These are phyloP conservation scores for Bujurquina vittata DNA, from an alignment of 2,113 vertebrate species.

Conservation along the genomic window DNA sequence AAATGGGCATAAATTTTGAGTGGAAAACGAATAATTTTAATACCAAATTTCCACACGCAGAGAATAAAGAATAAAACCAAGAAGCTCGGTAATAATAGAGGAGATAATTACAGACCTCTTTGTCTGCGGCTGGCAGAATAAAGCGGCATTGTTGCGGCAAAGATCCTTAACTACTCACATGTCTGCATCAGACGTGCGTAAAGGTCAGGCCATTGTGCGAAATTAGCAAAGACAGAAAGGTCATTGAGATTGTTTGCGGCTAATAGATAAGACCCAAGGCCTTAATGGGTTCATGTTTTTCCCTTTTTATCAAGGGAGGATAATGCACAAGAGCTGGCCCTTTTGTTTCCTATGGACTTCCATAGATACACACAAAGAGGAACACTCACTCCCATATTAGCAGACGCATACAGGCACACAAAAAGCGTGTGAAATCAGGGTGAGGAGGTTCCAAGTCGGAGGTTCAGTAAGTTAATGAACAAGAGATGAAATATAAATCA, in stretches of 20 bases:
- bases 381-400: background rate
- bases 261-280: constrained; percentile 71
- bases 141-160: constrained; percentile 60
- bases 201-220: constrained; percentile 81
- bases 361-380: background rate
- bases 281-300: constrained; percentile 75
- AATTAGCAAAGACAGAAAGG: constrained; percentile 82
- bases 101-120: constrained; percentile 62
- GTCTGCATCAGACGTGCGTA: constrained; percentile 62
- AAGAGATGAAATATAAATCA: constrained; percentile 49
- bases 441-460: constrained; percentile 10
- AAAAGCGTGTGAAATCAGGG: background rate
- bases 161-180: constrained; percentile 65
- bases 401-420: background rate
- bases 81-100: constrained; percentile 46
- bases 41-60: constrained; percentile 11
- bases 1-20: constrained; percentile 3
- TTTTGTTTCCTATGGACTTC: constrained; percentile 36
- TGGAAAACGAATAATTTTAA: constrained; percentile 46
- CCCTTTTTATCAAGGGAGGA: constrained; percentile 50
- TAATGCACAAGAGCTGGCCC: constrained; percentile 36
- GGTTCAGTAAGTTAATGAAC: constrained; percentile 55
- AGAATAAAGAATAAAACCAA: background rate
- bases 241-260: constrained; percentile 74
- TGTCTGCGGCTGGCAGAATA: constrained; percentile 42